Evolutionary conservation across 2,113 vertebrate genomes (phyloP).

Genomic region (Podarcis raffonei): DNA sequence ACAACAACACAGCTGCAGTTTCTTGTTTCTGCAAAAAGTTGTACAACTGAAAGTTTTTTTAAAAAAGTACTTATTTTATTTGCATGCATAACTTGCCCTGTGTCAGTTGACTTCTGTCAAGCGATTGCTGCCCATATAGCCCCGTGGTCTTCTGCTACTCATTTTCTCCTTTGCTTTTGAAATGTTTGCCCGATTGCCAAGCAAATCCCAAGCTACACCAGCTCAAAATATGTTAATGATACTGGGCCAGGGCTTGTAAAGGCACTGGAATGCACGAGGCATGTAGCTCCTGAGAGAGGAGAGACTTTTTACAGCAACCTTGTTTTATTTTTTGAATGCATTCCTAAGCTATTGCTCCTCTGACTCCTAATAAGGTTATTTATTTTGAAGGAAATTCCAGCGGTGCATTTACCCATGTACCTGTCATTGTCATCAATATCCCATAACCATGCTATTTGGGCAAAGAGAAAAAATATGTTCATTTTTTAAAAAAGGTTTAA

Average conservation of each 20-base stretch:
- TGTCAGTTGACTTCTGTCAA: not conserved
- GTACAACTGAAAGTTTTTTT: too few relatives aligned
- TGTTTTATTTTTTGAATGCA: constrained; percentile 59
- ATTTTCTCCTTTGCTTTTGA: constrained; percentile 26
- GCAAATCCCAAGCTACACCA: not conserved
- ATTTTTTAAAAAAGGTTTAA: too few relatives aligned
- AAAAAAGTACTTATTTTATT: too few relatives aligned
- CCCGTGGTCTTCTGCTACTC: not conserved
- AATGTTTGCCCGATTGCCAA: constrained; percentile 30
- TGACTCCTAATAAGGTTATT: constrained; percentile 49
- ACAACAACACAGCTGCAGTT: too few relatives aligned
- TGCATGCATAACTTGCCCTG: too few relatives aligned
- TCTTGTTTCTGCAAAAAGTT: too few relatives aligned
- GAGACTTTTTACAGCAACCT: constrained; percentile 56
- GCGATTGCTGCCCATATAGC: not conserved
- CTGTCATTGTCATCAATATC: constrained; percentile 33
- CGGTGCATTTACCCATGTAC: constrained; percentile 36
- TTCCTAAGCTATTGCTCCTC: constrained; percentile 38
- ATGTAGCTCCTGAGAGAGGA: constrained; percentile 29
- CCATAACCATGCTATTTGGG: constrained; percentile 2
- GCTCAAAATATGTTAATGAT: constrained; percentile 42
- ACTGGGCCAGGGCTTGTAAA: constrained; percentile 35
- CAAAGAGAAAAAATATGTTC: not conserved
- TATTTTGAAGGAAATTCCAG: constrained; percentile 57
- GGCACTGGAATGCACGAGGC: constrained; percentile 24